Percentiles rank a stretch among this genome's conserved stretches.
Evolutionary conservation across 2,113 vertebrate genomes (phyloP).

Genomic region (Saccopteryx leptura): DNA sequence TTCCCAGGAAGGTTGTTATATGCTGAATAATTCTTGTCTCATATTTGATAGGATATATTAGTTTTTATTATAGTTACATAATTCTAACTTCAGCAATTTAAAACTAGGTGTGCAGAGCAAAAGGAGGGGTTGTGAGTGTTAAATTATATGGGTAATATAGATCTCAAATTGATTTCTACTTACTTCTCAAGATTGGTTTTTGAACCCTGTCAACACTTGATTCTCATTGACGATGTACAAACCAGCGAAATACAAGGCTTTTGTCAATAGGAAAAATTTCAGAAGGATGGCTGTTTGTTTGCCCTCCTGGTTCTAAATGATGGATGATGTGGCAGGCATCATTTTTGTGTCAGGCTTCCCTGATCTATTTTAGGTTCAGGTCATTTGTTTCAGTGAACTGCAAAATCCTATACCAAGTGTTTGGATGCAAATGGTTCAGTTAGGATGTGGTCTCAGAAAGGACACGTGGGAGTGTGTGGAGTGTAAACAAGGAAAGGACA

Average conservation of each 20-base stretch:
- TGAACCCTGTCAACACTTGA: background rate
- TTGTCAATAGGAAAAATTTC: background rate
- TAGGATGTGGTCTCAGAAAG: background rate
- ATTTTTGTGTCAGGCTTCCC: conserved; percentile 55
- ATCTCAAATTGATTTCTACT: conserved; percentile 57
- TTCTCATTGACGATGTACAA: conserved; percentile 14
- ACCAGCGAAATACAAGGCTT: background rate
- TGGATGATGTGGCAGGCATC: background rate
- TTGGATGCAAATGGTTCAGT: conserved; percentile 18
- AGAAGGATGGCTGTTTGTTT: background rate
- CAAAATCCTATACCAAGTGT: background rate
- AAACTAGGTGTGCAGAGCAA: conserved; percentile 57
- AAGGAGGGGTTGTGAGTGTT: background rate
- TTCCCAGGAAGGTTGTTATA: background rate
- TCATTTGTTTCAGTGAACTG: conserved; percentile 75
- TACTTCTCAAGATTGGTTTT: conserved; percentile 31
- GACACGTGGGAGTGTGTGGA: background rate
- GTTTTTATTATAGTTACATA: conserved; percentile 12
- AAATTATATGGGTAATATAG: conserved; percentile 21
- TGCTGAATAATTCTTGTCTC: conserved; percentile 26
- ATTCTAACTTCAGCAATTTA: conserved; percentile 54
- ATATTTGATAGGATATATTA: conserved; percentile 38
- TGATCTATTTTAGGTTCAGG: conserved; percentile 74
- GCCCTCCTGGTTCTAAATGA: background rate
- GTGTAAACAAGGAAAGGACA: background rate